phyloP scores from a whole-genome alignment of 1,140 invertebrate species.

The Drosophila serrata region DNA sequence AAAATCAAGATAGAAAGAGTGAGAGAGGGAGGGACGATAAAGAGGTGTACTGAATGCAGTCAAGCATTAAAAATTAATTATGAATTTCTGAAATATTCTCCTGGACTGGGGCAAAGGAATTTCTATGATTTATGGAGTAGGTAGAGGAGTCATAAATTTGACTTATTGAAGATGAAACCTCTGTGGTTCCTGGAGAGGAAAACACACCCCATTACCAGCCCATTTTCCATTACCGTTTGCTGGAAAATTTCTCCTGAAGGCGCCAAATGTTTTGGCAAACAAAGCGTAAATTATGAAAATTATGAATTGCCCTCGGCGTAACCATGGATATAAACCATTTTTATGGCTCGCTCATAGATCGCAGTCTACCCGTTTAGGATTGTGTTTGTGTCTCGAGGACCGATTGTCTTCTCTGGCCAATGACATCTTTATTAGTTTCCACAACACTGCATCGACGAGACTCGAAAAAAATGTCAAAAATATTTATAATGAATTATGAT shows the following conservation, averaged over 20 bases:
- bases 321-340: conserved; percentile 68
- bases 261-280: conserved; percentile 83
- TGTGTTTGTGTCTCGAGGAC: conserved; percentile 20
- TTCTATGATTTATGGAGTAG: conserved; percentile 77
- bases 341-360: conserved; percentile 45
- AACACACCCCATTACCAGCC: conserved; percentile 57
- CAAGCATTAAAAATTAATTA: conserved; percentile 84
- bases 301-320: conserved; percentile 72
- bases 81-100: conserved; percentile 57
- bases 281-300: conserved; percentile 85
- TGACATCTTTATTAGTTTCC: conserved; percentile 85
- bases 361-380: conserved; percentile 35
- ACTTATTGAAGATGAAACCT: conserved; percentile 73
- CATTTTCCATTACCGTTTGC: conserved; percentile 39
- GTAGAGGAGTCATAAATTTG: conserved; percentile 72
- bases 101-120: conserved; percentile 34
- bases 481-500: conserved; percentile 82
- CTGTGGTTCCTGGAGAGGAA: conserved; percentile 64
- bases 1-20: background rate
- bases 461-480: conserved; percentile 72
- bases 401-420: conserved; percentile 67
- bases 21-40: background rate
- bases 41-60: conserved; percentile 58
- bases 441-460: conserved; percentile 62
- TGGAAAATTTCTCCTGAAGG: conserved; percentile 51